These are phyloP conservation scores for Cheilosia impressa DNA, from an alignment of 2,888 invertebrate species.

Conservation along the genomic window DNA sequence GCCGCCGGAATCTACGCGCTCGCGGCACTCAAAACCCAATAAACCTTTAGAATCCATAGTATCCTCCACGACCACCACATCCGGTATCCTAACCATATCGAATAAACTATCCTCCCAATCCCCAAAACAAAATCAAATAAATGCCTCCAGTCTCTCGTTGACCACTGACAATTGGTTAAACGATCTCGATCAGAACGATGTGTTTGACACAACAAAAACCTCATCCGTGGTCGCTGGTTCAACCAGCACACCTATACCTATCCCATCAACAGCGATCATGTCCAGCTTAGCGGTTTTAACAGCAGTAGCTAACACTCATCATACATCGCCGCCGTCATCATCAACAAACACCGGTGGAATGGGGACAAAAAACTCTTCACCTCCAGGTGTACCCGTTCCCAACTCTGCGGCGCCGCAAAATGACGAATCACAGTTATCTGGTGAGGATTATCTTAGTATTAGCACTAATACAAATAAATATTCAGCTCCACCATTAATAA, in stretches of 20 bases:
- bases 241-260: conserved; percentile 62
- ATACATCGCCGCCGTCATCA: conserved; percentile 71
- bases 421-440: conserved; percentile 78
- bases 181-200: conserved; percentile 81
- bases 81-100: conserved; percentile 61
- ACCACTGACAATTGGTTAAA: conserved; percentile 81
- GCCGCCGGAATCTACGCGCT: conserved; percentile 83
- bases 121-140: conserved; percentile 56
- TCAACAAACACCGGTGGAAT: conserved; percentile 45
- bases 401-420: conserved; percentile 70
- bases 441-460: conserved; percentile 77
- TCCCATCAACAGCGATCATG: conserved; percentile 71
- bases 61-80: conserved; percentile 56
- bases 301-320: conserved; percentile 79
- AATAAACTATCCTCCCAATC: conserved; percentile 67
- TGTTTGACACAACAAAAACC: conserved; percentile 81
- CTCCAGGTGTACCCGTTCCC: conserved; percentile 41
- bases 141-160: conserved; percentile 40
- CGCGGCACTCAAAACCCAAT: conserved; percentile 81
- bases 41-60: conserved; percentile 79
- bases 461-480: conserved; percentile 72
- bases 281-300: conserved; percentile 78
- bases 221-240: conserved; percentile 75
- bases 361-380: conserved; percentile 56
- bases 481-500: conserved; percentile 73